These are phyloP conservation scores for Porites lobata DNA, from an alignment of 92 coral and sea anemone species.

Conservation along the genomic window DNA sequence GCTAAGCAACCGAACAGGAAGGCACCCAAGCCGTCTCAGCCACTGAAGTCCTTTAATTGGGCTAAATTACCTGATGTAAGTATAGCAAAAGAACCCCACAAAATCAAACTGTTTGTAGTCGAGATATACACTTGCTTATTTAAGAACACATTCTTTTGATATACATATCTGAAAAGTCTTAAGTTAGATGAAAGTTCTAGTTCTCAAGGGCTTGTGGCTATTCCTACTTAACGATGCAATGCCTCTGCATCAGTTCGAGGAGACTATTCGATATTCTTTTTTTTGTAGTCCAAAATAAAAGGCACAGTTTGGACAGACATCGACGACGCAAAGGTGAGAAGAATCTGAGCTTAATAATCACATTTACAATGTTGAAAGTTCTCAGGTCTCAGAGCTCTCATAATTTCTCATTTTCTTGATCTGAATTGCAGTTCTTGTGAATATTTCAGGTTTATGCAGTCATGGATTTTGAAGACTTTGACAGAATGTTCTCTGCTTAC, in stretches of 20 bases:
- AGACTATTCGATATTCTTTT: neutral
- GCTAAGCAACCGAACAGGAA: slow-evolving; percentile 87
- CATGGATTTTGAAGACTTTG: slow-evolving; percentile 98
- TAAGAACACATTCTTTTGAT: too few relatives aligned
- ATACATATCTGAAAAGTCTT: too few relatives aligned
- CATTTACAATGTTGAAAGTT: neutral
- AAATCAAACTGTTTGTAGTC: neutral
- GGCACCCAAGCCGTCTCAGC: slow-evolving; percentile 97
- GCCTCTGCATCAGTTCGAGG: neutral
- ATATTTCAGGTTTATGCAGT: slow-evolving; percentile 80
- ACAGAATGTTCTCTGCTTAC: slow-evolving; percentile 99
- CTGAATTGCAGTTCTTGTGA: neutral
- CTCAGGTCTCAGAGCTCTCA: neutral
- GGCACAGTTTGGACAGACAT: slow-evolving; percentile 99
- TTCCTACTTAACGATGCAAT: too few relatives aligned
- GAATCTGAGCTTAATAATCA: neutral
- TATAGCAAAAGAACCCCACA: neutral
- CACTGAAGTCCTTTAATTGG: slow-evolving; percentile 99
- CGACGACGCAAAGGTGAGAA: slow-evolving; percentile 89
- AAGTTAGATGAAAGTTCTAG: too few relatives aligned
- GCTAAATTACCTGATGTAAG: slow-evolving; percentile 99
- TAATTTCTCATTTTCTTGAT: neutral
- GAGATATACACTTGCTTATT: neutral
- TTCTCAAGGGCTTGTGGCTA: too few relatives aligned
- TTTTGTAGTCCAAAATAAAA: slow-evolving; percentile 89